These are phyloP conservation scores for Lepisosteus osseus DNA, from an alignment of 2,113 vertebrate species.

Conservation along the genomic window DNA sequence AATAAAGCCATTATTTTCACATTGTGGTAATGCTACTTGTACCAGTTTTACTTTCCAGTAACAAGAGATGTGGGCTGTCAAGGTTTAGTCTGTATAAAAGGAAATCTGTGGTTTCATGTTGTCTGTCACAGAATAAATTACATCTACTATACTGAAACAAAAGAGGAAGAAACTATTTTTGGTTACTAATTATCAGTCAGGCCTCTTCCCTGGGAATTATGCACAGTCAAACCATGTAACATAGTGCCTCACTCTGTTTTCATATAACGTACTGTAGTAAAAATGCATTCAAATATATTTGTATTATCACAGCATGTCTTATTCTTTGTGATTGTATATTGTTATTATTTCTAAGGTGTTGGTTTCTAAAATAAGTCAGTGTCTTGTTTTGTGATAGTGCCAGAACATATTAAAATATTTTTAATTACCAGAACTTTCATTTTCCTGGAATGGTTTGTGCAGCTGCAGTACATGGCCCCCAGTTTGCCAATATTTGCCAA, in stretches of 20 bases:
- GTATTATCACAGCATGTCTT: conserved; percentile 59
- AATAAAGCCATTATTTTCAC: conserved; percentile 71
- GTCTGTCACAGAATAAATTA: background rate
- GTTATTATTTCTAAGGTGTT: conserved; percentile 30
- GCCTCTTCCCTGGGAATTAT: conserved; percentile 38
- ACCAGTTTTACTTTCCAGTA: conserved; percentile 36
- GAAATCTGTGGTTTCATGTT: background rate
- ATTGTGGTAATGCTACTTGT: conserved; percentile 55
- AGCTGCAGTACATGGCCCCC: too few species aligned
- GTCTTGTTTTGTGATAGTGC: conserved; percentile 34
- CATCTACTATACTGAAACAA: background rate
- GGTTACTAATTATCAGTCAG: background rate
- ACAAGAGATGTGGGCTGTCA: background rate
- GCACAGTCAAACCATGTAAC: conserved; percentile 53
- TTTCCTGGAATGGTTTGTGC: background rate
- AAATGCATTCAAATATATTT: conserved; percentile 53
- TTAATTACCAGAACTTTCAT: conserved; percentile 3
- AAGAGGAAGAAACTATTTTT: background rate
- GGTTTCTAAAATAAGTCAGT: background rate
- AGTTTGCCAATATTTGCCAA: too few species aligned
- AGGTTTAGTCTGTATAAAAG: background rate
- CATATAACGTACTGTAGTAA: conserved; percentile 52
- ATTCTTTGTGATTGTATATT: conserved; percentile 51
- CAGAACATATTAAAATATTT: conserved; percentile 20
- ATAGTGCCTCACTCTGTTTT: conserved; percentile 58